A percentile compares a stretch with the other conserved stretches of the same genome.
Conservation (phyloP, 2,113 vertebrate species). For the Zosterops pallidus region DNA sequence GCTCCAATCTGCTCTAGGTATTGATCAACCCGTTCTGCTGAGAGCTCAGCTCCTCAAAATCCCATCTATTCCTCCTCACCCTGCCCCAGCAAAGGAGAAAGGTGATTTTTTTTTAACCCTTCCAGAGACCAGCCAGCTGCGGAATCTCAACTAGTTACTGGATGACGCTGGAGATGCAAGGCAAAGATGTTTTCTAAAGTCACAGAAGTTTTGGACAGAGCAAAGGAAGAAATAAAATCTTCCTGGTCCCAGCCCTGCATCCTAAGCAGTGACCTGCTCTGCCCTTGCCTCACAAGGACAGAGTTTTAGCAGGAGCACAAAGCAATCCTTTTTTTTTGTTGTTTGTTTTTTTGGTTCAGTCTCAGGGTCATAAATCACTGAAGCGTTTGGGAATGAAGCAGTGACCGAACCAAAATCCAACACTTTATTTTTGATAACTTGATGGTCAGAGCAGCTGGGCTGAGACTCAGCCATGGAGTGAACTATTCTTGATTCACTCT, state of each 20-base stretch:
- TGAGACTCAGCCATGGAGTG: background rate
- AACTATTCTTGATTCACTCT: background rate
- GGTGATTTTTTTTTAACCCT: background rate
- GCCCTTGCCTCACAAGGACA: background rate
- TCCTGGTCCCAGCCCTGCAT: background rate
- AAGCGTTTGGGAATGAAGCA: background rate
- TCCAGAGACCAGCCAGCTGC: background rate
- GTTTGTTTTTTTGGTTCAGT: background rate
- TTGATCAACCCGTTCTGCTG: background rate
- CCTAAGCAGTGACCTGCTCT: background rate
- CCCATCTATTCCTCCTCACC: background rate
- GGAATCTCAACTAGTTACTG: background rate
- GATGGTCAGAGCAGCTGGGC: background rate
- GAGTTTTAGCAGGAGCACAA: background rate
- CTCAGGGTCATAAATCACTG: constrained; percentile 22
- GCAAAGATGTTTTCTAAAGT: background rate
- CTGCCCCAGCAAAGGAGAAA: rapidly evolving
- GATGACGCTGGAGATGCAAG: background rate
- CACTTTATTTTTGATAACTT: background rate
- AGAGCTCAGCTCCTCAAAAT: constrained; percentile 6
- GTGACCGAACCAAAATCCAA: background rate
- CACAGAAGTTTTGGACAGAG: background rate
- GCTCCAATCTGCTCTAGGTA: background rate
- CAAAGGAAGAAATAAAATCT: background rate
- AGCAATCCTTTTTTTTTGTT: background rate